Conservation (phyloP, 2,113 vertebrate genomes). For the Haplochromis burtoni region DNA sequence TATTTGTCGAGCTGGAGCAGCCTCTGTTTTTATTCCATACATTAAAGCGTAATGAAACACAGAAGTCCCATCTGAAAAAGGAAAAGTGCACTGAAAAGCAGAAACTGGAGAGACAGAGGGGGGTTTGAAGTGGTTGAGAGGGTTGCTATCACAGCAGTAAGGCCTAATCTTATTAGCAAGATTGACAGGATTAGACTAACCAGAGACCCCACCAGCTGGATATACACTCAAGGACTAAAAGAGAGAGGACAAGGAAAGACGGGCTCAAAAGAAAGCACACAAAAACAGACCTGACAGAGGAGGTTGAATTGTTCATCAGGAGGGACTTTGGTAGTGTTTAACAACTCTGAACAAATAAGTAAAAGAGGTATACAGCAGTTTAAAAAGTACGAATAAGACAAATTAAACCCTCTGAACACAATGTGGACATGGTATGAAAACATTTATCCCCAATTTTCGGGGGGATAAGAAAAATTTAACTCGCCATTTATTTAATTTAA, state of each 20-base stretch:
- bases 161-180: conserved; percentile 61
- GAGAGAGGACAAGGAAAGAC: not conserved
- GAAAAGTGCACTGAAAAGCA: not conserved
- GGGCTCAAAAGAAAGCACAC: not conserved
- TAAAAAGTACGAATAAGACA: not conserved
- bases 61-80: not conserved
- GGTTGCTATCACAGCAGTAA: conserved; percentile 46
- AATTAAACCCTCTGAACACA: not conserved
- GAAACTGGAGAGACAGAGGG: not conserved
- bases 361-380: not conserved
- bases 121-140: conserved; percentile 6
- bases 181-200: conserved; percentile 54
- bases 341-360: not conserved
- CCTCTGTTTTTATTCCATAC: not conserved
- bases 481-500: not conserved
- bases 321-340: not conserved
- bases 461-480: accelerated
- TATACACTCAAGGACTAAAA: not conserved
- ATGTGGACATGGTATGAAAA: not conserved
- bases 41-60: not conserved
- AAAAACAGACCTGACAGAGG: not conserved
- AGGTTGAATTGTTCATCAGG: not conserved
- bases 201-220: conserved; percentile 52
- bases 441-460: not conserved
- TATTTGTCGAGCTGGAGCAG: not conserved